phyloP scores from a whole-genome alignment of 2,113 vertebrate species.

The Pimephales promelas region DNA sequence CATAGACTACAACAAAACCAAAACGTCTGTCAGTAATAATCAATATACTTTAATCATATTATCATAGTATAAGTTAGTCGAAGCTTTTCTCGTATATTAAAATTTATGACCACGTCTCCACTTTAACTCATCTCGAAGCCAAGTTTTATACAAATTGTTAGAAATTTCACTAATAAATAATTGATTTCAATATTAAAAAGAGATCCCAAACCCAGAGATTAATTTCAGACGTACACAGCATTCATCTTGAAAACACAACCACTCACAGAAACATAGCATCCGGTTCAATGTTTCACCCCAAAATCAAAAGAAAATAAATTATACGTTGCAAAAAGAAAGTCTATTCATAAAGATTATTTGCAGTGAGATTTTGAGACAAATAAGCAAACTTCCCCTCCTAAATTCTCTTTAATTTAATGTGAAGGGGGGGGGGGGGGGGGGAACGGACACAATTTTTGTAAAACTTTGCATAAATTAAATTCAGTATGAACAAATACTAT shows the following conservation, averaged over 20 bases:
- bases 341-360: not conserved
- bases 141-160: constrained; percentile 63
- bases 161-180: constrained; percentile 79
- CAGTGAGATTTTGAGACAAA: not conserved
- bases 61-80: constrained; percentile 23
- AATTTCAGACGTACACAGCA: constrained; percentile 63
- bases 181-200: constrained; percentile 71
- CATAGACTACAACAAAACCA: not conserved
- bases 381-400: not conserved
- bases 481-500: not conserved
- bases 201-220: constrained; percentile 55
- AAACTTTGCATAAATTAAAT: not conserved
- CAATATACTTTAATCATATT: not conserved
- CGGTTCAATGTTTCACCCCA: constrained; percentile 14
- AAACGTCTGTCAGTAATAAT: not conserved
- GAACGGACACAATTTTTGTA: not conserved
- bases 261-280: constrained; percentile 47
- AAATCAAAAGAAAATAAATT: not conserved
- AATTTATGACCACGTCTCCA: constrained; percentile 45
- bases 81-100: constrained; percentile 21
- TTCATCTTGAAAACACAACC: constrained; percentile 22
- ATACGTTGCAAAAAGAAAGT: not conserved
- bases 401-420: not conserved
- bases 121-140: constrained; percentile 50
- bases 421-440: no score